A percentile compares a stretch with the other conserved stretches of the same genome.
Conservation (phyloP, 2,888 invertebrate species). For the Bimastos eiseni region DNA sequence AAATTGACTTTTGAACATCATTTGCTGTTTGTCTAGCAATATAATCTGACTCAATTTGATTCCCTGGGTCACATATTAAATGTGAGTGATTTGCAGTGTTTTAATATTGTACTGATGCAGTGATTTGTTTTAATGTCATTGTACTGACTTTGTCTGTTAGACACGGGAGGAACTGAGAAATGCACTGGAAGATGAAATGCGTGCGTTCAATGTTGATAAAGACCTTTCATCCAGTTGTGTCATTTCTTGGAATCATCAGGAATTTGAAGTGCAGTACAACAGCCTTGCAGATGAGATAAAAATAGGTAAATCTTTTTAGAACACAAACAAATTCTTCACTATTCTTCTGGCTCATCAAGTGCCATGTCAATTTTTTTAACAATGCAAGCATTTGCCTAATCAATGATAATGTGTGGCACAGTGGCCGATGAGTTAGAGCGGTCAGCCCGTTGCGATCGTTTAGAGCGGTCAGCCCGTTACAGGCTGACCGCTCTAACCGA, state of each 20-base stretch:
- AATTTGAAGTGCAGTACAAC: slow-evolving; percentile 87
- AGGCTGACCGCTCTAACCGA: no score
- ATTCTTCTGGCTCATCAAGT: neutral
- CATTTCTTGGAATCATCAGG: slow-evolving; percentile 96
- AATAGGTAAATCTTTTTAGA: slow-evolving; percentile 68
- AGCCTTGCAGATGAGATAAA: slow-evolving; percentile 94
- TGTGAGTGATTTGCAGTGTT: no score
- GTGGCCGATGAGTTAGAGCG: no score
- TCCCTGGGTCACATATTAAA: no score
- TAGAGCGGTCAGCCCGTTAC: no score
- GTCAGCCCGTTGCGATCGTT: no score
- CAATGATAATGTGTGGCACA: no score
- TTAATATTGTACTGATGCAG: no score
- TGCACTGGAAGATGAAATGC: slow-evolving; percentile 87
- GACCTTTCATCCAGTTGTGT: slow-evolving; percentile 73
- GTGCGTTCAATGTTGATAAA: slow-evolving; percentile 84
- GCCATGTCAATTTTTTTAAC: neutral
- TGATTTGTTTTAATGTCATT: neutral
- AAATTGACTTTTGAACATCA: no score
- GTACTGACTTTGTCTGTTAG: slow-evolving; percentile 62
- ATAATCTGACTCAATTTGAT: no score
- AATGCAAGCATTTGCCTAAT: no score
- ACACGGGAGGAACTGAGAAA: slow-evolving; percentile 92
- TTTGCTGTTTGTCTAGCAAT: no score
- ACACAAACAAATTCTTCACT: neutral